phyloP scores from a whole-genome alignment of 2,888 invertebrate species.

The Alentia gelatinosa region DNA sequence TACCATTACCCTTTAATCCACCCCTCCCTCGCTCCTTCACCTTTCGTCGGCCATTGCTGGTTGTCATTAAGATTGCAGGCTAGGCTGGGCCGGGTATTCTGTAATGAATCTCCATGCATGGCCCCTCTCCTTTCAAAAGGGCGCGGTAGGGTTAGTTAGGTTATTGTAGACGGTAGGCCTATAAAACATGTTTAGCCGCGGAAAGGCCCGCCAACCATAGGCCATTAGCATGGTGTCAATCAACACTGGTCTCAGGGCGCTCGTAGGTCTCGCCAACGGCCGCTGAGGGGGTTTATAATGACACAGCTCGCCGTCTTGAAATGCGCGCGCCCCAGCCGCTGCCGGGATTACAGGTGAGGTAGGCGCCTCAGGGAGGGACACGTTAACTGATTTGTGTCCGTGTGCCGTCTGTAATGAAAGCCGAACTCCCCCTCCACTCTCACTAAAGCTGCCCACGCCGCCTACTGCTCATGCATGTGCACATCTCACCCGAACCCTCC shows the following conservation, averaged over 20 bases:
- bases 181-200: slow-evolving; percentile 41
- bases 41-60: not conserved
- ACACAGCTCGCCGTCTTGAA: not conserved
- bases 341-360: slow-evolving; percentile 1
- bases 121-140: slow-evolving; percentile 2
- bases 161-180: slow-evolving; percentile 26
- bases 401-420: slow-evolving; percentile 19
- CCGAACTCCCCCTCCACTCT: not conserved
- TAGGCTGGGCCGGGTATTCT: not conserved
- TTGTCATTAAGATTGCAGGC: slow-evolving; percentile 9
- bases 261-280: slow-evolving; percentile 21
- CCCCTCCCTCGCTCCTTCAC: not conserved
- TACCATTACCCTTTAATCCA: not conserved
- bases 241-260: slow-evolving; percentile 7
- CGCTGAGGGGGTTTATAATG: slow-evolving; percentile 31
- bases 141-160: slow-evolving; percentile 29
- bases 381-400: slow-evolving; percentile 35
- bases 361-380: not conserved
- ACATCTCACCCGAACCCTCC: not conserved
- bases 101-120: not conserved
- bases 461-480: not conserved
- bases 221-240: slow-evolving; percentile 51
- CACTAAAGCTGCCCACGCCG: not conserved
- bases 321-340: not conserved
- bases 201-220: not conserved